Percentiles rank a stretch among this genome's conserved stretches.
phyloP scores from a whole-genome alignment of 2,113 vertebrate genomes.

The Platysternon megacephalum region DNA sequence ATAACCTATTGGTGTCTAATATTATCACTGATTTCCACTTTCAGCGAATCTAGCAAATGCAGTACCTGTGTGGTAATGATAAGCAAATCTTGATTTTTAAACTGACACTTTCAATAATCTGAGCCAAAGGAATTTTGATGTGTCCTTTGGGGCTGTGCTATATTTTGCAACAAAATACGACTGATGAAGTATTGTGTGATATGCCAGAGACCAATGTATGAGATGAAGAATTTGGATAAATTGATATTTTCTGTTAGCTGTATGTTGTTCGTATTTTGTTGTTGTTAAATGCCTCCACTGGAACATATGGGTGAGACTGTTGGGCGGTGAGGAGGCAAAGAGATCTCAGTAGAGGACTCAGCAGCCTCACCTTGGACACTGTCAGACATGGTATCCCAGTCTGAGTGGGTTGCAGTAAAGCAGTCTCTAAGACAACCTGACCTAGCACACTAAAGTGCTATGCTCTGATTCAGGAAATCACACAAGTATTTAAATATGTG shows the following conservation, averaged over 20 bases:
- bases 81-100: no score
- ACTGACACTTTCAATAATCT: no score
- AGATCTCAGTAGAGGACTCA: no score
- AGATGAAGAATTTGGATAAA: neutral
- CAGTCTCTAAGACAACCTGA: neutral
- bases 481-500: neutral
- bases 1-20: no score
- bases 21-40: no score
- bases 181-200: neutral
- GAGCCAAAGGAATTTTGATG: no score
- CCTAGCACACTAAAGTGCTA: neutral
- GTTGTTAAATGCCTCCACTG: neutral
- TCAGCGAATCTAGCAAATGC: no score
- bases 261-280: neutral
- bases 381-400: neutral
- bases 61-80: no score
- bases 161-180: no score
- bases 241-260: neutral
- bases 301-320: neutral
- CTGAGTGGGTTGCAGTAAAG: neutral
- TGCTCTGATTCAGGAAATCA: conserved; percentile 17
- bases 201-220: neutral
- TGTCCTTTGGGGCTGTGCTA: no score
- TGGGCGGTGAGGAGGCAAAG: no score
- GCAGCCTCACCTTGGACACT: neutral